These are phyloP conservation scores for Pongo abelii DNA, from an alignment of 2,113 vertebrate species.

Conservation along the genomic window DNA sequence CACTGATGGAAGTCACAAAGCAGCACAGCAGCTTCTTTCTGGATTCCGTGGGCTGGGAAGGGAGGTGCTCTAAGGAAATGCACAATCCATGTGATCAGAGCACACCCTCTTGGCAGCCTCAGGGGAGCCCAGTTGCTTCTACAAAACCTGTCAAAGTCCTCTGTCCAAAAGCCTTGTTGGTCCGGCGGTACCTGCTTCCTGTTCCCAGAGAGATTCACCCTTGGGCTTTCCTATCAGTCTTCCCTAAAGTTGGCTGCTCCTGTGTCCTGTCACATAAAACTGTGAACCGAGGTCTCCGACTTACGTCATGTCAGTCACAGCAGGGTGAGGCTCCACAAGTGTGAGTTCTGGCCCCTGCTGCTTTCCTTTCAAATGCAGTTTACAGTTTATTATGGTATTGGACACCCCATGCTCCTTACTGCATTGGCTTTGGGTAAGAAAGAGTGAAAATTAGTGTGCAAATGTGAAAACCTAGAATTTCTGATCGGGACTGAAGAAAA, in stretches of 20 bases:
- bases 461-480: not conserved
- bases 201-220: slow-evolving; percentile 57
- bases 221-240: slow-evolving; percentile 57
- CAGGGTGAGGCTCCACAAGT: not conserved
- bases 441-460: not conserved
- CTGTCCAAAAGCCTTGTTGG: slow-evolving; percentile 13
- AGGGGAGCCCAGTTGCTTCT: not conserved
- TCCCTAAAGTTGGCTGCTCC: not conserved
- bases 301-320: slow-evolving; percentile 49
- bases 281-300: slow-evolving; percentile 28
- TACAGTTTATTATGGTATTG: not conserved
- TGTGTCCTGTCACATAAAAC: slow-evolving; percentile 63
- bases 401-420: not conserved
- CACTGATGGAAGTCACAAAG: too few species aligned
- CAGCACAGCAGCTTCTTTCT: not conserved
- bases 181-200: slow-evolving; percentile 36
- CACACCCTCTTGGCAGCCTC: slow-evolving; percentile 34
- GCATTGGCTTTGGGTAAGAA: too few species aligned
- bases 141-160: slow-evolving; percentile 4
- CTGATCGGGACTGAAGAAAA: not conserved
- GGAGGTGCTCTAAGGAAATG: not conserved
- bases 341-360: not conserved
- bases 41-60: not conserved
- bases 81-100: not conserved
- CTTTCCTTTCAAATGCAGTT: not conserved